These are phyloP conservation scores for Listronotus bonariensis DNA, from an alignment of 1,140 invertebrate species.

Conservation along the genomic window DNA sequence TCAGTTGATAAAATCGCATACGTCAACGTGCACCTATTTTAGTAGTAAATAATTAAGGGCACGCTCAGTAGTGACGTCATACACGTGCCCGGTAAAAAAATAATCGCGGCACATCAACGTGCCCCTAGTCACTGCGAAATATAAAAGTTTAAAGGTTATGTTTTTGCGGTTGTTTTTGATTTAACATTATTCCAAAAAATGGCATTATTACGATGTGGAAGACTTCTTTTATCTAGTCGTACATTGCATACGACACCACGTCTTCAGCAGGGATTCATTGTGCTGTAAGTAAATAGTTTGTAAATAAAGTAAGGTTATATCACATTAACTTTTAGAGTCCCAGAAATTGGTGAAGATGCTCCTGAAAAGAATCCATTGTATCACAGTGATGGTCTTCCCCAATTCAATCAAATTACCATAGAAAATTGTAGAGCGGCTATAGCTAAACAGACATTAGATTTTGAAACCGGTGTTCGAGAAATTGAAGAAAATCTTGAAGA, in stretches of 20 bases:
- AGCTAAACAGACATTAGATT: constrained; percentile 79
- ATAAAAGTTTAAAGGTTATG: too few relatives aligned
- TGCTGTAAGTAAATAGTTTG: constrained; percentile 17
- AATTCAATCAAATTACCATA: constrained; percentile 79
- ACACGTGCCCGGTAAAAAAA: too few relatives aligned
- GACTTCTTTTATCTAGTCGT: background rate
- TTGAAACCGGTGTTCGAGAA: constrained; percentile 75
- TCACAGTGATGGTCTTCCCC: constrained; percentile 72
- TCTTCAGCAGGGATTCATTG: constrained; percentile 15
- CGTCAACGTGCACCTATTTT: too few relatives aligned
- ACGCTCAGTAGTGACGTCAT: too few relatives aligned
- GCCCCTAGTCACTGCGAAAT: too few relatives aligned
- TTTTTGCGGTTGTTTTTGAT: too few relatives aligned
- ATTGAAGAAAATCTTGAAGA: constrained; percentile 64
- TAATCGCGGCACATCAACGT: too few relatives aligned
- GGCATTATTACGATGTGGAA: constrained; percentile 15
- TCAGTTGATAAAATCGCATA: too few relatives aligned
- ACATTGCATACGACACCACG: constrained; percentile 3
- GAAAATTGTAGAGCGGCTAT: constrained; percentile 82
- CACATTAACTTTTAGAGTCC: constrained; percentile 69
- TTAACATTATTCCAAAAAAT: background rate
- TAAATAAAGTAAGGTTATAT: background rate
- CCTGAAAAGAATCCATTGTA: constrained; percentile 75
- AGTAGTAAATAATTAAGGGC: too few relatives aligned
- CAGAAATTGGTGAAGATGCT: constrained; percentile 85